Conservation (phyloP, 2,797 vertebrate genomes). For the Rousettus madagascariensis region DNA sequence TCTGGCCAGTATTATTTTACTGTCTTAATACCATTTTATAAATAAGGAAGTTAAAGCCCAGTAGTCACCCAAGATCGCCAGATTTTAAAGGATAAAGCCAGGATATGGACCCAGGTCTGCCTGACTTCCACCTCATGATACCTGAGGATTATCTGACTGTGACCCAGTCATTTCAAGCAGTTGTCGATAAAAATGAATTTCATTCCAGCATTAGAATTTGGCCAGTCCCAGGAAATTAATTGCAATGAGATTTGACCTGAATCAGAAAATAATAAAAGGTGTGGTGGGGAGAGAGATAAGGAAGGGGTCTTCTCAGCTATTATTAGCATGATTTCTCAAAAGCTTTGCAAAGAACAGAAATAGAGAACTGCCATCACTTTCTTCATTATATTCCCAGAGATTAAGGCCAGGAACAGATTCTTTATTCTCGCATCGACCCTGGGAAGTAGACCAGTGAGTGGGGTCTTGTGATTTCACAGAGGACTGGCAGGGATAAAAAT, state of each 20-base stretch:
- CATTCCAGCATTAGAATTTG: not conserved
- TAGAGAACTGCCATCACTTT: not conserved
- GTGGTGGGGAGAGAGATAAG: not conserved
- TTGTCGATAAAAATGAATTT: conserved; percentile 20
- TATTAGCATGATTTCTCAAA: not conserved
- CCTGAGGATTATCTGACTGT: not conserved
- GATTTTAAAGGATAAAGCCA: not conserved
- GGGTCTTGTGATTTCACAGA: not conserved
- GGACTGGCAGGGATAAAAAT: not conserved
- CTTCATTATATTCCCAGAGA: not conserved
- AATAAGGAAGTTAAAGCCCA: not conserved
- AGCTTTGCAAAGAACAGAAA: not conserved
- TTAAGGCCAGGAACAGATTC: not conserved
- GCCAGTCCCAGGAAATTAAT: not conserved
- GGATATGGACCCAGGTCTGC: not conserved
- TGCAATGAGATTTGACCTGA: not conserved
- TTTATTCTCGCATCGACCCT: not conserved
- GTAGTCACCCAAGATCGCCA: not conserved
- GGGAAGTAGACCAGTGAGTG: not conserved
- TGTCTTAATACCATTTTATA: not conserved
- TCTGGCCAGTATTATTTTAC: not conserved
- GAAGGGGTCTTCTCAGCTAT: not conserved
- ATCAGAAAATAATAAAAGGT: conserved; percentile 20
- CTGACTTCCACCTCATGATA: not conserved
- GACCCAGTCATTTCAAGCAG: not conserved